Evolutionary conservation across 2,888 invertebrate genomes (phyloP), one percentile per base, ranked within the genome.

Genomic region (Nezara viridula): DNA sequence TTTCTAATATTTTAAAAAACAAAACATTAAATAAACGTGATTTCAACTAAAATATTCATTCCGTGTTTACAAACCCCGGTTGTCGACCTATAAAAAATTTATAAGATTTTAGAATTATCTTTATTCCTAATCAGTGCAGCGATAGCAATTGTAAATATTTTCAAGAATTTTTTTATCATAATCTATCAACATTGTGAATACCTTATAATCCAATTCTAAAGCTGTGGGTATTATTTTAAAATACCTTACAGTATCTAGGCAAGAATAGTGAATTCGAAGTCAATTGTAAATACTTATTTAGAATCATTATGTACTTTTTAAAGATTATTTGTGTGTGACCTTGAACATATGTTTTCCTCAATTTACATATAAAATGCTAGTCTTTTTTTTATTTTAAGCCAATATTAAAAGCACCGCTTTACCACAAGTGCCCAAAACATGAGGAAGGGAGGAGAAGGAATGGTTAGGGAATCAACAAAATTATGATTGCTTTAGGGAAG

Each of bases 121-220:
- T 60, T 27, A 27, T 60, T 27, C 60, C 60, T 27, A 60, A 60
- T 60, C 27, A 60, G 16, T 14, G 27, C 3, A 14, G 6, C 27
- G 60, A 60, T 60, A 60, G 16, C 60, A 16, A 60, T 60, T 60
- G 27, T 60, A 60, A 60, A 60, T 60, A 60, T 60, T 60, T 27
- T 14, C 16, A 60, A 27, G 60, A 60, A 27, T 60, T 60, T 27
- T 27, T 60, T 60, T 60, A 60, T 27, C 60, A 16, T 60, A 60
- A 60, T 60, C 12, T 27, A 27, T 60, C 27, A 60, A 60, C 14
- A 60, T 6, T 10, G 24, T 60, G 16, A 3, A 60, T 27, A 55
- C 21, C 55, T 55, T 9, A n/a, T 60, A 27, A 60, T 27, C 55
- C 55, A n/a, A 10, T 27, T 27, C 4, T 16, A 27, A 27, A 27